Conservation (phyloP, 2,797 vertebrate species). For the Sorex maritimensis region DNA sequence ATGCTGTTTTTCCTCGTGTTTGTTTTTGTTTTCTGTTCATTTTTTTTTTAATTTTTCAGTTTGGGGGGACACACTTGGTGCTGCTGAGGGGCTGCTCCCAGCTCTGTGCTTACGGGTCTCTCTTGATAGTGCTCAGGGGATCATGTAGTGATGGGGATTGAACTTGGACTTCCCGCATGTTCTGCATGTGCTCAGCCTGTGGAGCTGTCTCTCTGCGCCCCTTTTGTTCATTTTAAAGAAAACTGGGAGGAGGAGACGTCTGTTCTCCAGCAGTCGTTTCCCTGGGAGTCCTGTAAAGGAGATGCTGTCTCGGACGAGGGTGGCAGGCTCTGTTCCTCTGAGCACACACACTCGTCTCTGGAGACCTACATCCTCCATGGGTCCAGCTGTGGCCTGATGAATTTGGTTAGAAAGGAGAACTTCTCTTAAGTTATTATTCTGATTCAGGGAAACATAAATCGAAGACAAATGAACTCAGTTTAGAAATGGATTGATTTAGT, state of each 20-base stretch:
- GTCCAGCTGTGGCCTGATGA: neutral
- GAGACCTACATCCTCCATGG: neutral
- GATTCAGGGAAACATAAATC: neutral
- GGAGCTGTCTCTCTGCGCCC: no score
- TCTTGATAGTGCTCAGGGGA: no score
- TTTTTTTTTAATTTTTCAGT: no score
- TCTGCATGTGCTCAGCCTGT: no score
- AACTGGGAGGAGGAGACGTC: neutral
- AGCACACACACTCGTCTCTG: neutral
- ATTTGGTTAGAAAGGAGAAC: neutral
- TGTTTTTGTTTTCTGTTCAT: conserved; percentile 51
- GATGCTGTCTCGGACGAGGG: conserved; percentile 30
- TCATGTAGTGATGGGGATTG: no score
- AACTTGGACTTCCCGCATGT: no score
- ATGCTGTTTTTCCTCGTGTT: conserved; percentile 43
- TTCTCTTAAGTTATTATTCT: conserved; percentile 14
- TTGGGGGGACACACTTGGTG: no score
- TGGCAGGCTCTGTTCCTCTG: neutral
- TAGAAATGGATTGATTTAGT: conserved; percentile 54
- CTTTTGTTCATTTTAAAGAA: conserved; percentile 68
- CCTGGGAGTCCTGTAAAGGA: neutral
- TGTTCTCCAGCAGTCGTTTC: neutral
- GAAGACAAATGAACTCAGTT: conserved; percentile 12
- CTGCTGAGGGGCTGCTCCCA: no score
- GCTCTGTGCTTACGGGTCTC: no score